Evolutionary conservation across 53 echinoderm and acorn worm species (phyloP).

Genomic region (Stichopus horrens): DNA sequence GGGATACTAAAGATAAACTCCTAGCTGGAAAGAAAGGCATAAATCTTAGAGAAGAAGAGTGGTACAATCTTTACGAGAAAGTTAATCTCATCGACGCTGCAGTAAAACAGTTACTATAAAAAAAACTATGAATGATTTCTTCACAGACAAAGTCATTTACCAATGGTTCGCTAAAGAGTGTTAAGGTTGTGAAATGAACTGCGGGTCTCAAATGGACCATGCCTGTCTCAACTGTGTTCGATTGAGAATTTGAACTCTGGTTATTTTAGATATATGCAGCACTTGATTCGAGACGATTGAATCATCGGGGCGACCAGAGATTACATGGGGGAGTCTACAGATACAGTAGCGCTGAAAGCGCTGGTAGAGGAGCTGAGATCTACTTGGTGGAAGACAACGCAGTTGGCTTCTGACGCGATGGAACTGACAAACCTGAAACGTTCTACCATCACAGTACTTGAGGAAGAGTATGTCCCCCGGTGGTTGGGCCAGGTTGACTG

Average conservation of each 20-base stretch:
- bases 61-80: background rate
- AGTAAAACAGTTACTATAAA: background rate
- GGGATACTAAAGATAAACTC: slow-evolving; percentile 5
- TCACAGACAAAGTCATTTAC: background rate
- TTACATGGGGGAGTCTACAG: too few species aligned
- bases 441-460: background rate
- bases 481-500: background rate
- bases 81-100: background rate
- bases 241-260: background rate
- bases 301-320: background rate
- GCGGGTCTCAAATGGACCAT: background rate
- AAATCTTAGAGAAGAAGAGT: background rate
- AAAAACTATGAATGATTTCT: background rate
- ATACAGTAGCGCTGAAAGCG: background rate
- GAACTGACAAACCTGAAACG: background rate
- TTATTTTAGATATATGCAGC: background rate
- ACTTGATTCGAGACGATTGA: background rate
- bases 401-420: slow-evolving; percentile 1
- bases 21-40: slow-evolving; percentile 13
- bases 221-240: background rate
- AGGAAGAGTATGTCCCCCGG: background rate
- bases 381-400: background rate
- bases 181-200: background rate
- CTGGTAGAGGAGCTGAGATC: background rate
- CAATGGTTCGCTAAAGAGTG: background rate